Base-by-base conservation (phyloP, 2,797 vertebrate genomes). In the Loriculus beryllinus region DNA sequence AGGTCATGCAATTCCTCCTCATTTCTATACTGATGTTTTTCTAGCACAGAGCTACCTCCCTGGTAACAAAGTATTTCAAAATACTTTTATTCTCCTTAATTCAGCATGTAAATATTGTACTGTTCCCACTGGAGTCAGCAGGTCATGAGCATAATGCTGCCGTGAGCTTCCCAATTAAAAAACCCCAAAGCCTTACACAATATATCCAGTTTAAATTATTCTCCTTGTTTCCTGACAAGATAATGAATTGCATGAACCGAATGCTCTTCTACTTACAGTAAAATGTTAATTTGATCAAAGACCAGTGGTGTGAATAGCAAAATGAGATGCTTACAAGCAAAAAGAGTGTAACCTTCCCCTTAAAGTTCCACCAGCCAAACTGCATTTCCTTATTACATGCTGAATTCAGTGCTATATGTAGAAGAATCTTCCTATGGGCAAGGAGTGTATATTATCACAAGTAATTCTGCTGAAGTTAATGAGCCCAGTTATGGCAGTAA, bases 241-340 rank as follows among this genome's bases (percentile, higher is more conserved):
- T 90, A 88, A 86, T 81, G 68, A 94, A 91, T 83, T 77, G 79
- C 72, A 72, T 63, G 67, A 57, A 78, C 35, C 1, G 28, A 94
- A 76, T 33, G 69, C 39, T 95, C 59, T 56, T 52, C 83, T 33
- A 21, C 70, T 90, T 43, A 69, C 72, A 92, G 94, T 51, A 68
- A 86, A 95, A 92, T 28, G 78, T 82, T 78, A 90, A 81, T 83
- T 91, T 83, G 89, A 84, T 86, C 92, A 86, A 81, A 93, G 81
- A 90, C 79, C 88, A 92, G 78, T 7, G 67, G 51, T 56, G 88
- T 85, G 90, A 88, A 87, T 33, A 80, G 85, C 71, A 92, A 82
- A 93, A 79, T 75, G 86, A 92, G 91, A 82, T 72, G 79, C 68
- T 82, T 90, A 57, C 68, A 90, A 39, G 87, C 63, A 67, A 85